Conservation (phyloP, 2,113 vertebrate genomes). For the Antigone vipio region DNA sequence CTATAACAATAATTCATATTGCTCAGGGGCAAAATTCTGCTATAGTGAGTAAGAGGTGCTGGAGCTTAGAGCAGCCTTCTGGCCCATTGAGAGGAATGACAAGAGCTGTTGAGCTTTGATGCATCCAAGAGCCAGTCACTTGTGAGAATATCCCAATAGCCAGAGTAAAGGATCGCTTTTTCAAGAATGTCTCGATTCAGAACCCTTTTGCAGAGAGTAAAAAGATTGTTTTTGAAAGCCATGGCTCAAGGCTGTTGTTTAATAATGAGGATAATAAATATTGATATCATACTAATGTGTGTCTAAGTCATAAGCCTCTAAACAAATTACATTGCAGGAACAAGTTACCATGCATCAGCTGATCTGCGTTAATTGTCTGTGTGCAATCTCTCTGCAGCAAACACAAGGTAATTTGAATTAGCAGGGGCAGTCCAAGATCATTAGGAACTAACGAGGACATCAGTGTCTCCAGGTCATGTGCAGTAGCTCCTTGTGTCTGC, state of each 20-base stretch:
- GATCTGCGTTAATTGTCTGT: slow-evolving; percentile 40
- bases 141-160: not conserved
- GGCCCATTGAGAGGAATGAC: not conserved
- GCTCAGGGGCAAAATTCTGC: not conserved
- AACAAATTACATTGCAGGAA: slow-evolving; percentile 34
- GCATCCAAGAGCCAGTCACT: not conserved
- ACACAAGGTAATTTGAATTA: slow-evolving; percentile 46
- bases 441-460: slow-evolving; percentile 45
- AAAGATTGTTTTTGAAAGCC: not conserved
- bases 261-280: slow-evolving; percentile 50
- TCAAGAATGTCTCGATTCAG: not conserved
- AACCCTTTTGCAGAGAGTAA: not conserved
- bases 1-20: not conserved
- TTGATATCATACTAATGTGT: slow-evolving; percentile 18
- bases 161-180: not conserved
- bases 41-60: not conserved
- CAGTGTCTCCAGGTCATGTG: slow-evolving; percentile 35
- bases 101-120: not conserved
- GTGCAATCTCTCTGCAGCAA: slow-evolving; percentile 44
- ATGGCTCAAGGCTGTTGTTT: slow-evolving; percentile 38
- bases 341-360: slow-evolving; percentile 18
- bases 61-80: not conserved
- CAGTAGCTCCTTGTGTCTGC: not conserved
- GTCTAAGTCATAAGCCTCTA: slow-evolving; percentile 26
- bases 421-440: slow-evolving; percentile 28